Percentiles rank a stretch among this genome's conserved stretches.
Conservation (phyloP, 2,888 invertebrate species). For the Nipponacmea schrenckii region DNA sequence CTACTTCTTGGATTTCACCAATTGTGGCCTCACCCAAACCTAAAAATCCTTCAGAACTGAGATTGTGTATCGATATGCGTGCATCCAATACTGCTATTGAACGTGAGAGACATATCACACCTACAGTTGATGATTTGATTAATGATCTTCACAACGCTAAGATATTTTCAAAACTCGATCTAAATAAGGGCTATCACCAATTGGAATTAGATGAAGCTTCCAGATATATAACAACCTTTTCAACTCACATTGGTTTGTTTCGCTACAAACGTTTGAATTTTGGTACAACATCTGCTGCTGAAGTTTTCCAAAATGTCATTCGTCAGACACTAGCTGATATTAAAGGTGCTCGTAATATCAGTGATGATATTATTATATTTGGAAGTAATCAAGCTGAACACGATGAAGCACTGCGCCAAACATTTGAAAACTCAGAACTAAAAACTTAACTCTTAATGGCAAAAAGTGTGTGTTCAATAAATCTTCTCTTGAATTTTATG, state of each 20-base stretch:
- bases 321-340: constrained; percentile 25
- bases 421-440: constrained; percentile 24
- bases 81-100: constrained; percentile 38
- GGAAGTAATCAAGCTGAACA: constrained; percentile 32
- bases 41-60: constrained; percentile 30
- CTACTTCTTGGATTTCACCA: constrained; percentile 25
- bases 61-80: constrained; percentile 44
- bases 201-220: constrained; percentile 33
- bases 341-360: constrained; percentile 30
- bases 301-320: constrained; percentile 37
- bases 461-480: constrained; percentile 32
- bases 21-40: constrained; percentile 28
- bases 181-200: constrained; percentile 41
- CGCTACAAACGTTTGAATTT: constrained; percentile 39
- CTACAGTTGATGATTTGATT: constrained; percentile 41
- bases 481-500: constrained; percentile 17
- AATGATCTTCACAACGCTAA: constrained; percentile 34
- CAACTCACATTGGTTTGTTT: constrained; percentile 31
- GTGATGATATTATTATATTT: constrained; percentile 41
- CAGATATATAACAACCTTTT: constrained; percentile 41
- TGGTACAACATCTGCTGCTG: constrained; percentile 33
- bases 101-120: constrained; percentile 35
- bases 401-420: constrained; percentile 26
- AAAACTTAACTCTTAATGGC: constrained; percentile 30
- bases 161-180: constrained; percentile 39